These are phyloP conservation scores for Chaenocephalus aceratus DNA, from an alignment of 2,113 vertebrate species.

Conservation along the genomic window DNA sequence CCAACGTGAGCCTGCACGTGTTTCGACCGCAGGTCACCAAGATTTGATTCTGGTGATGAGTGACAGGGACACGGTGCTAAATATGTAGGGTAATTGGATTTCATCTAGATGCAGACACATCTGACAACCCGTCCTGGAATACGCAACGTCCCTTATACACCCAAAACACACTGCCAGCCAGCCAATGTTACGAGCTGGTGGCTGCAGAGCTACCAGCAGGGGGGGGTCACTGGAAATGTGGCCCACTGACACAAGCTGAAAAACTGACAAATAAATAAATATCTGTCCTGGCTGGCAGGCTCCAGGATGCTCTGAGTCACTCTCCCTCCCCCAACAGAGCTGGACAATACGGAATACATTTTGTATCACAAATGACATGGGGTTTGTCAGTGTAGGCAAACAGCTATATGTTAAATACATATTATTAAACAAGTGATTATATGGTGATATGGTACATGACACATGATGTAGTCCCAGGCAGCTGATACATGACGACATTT, in stretches of 20 bases:
- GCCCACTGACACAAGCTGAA: constrained; percentile 14
- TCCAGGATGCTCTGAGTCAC: constrained; percentile 45
- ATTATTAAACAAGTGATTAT: neutral
- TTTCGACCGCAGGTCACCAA: constrained; percentile 34
- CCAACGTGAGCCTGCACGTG: constrained; percentile 18
- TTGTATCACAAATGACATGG: constrained; percentile 2
- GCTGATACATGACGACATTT: neutral
- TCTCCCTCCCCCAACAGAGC: neutral
- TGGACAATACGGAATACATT: neutral
- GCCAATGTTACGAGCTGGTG: constrained; percentile 6
- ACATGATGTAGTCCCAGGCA: neutral
- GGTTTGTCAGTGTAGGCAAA: neutral
- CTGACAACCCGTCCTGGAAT: constrained; percentile 40
- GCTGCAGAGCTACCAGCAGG: constrained; percentile 13
- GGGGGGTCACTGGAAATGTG: constrained; percentile 22
- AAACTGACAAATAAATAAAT: constrained; percentile 18
- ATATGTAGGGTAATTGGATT: constrained; percentile 58
- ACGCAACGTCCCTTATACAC: neutral
- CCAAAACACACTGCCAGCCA: neutral
- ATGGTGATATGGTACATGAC: neutral
- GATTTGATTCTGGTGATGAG: constrained; percentile 25
- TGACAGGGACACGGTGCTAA: constrained; percentile 32
- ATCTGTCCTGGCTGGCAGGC: constrained; percentile 16
- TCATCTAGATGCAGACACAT: constrained; percentile 35
- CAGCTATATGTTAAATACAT: neutral